These are phyloP conservation scores for Variabilichromis moorii DNA, from an alignment of 2,113 vertebrate species.

Conservation along the genomic window DNA sequence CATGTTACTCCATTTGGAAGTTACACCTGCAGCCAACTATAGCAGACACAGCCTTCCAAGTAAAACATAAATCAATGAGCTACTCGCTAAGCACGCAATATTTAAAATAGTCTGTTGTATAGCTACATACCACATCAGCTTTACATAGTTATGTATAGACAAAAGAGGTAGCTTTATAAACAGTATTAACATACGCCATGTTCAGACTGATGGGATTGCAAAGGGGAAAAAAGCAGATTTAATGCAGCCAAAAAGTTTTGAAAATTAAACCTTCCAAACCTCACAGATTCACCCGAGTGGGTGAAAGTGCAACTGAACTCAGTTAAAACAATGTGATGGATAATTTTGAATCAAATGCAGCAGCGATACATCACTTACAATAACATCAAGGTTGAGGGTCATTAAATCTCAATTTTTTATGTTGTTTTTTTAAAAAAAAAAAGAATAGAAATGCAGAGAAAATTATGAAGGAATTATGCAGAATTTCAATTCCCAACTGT, in stretches of 20 bases:
- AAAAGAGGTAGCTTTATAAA: background rate
- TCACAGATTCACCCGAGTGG: background rate
- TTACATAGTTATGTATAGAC: background rate
- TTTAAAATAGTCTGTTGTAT: conserved; percentile 31
- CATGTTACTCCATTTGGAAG: background rate
- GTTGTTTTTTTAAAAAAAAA: background rate
- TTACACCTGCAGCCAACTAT: background rate
- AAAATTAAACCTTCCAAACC: background rate
- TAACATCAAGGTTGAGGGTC: background rate
- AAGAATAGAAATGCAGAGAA: background rate
- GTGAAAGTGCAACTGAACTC: background rate
- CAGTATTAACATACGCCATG: background rate
- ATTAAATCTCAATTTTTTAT: background rate
- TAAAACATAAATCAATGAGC: conserved; percentile 32
- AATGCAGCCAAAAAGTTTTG: background rate
- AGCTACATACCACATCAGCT: conserved; percentile 11
- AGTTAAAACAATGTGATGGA: background rate
- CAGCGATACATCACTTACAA: background rate
- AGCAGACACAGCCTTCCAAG: conserved; percentile 11
- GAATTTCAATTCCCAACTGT: background rate
- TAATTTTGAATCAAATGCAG: background rate
- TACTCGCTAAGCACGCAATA: conserved; percentile 22
- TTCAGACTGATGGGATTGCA: background rate
- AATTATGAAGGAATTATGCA: background rate
- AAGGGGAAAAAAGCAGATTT: background rate